phyloP scores from a whole-genome alignment of 2,888 invertebrate genomes.

The Tyria jacobaeae region DNA sequence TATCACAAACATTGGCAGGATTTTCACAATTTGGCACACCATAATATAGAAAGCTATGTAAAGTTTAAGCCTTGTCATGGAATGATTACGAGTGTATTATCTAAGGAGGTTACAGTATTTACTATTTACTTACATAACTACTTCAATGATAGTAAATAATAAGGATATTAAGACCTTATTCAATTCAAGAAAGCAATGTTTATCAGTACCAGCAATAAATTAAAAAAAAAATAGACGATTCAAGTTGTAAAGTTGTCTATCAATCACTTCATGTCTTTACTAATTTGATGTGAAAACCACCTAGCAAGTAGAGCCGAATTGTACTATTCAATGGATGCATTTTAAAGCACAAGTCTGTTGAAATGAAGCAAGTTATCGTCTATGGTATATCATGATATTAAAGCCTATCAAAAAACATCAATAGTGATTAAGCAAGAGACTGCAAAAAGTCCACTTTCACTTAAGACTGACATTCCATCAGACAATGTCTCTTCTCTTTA shows the following conservation, averaged over 20 bases:
- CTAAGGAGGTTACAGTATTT: background rate
- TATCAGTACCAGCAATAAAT: background rate
- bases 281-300: too few relatives aligned
- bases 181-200: too few relatives aligned
- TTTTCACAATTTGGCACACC: slow-evolving; percentile 53
- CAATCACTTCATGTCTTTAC: background rate
- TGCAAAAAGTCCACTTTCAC: slow-evolving; percentile 1
- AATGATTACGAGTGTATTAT: slow-evolving; percentile 25
- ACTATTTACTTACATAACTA: background rate
- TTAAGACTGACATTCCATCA: slow-evolving; percentile 45
- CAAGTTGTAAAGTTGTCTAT: too few relatives aligned
- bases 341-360: background rate
- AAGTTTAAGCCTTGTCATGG: slow-evolving; percentile 36
- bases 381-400: background rate
- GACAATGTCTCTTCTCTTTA: slow-evolving; percentile 64
- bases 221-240: too few relatives aligned
- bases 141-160: background rate
- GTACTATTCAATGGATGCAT: background rate
- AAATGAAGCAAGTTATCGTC: background rate
- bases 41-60: slow-evolving; percentile 42
- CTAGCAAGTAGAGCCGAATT: background rate
- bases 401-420: background rate
- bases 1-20: slow-evolving; percentile 37
- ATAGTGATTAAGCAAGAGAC: background rate
- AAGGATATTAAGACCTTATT: too few relatives aligned